Evolutionary conservation across 2,113 vertebrate genomes (phyloP).

Genomic region (Cebus imitator): DNA sequence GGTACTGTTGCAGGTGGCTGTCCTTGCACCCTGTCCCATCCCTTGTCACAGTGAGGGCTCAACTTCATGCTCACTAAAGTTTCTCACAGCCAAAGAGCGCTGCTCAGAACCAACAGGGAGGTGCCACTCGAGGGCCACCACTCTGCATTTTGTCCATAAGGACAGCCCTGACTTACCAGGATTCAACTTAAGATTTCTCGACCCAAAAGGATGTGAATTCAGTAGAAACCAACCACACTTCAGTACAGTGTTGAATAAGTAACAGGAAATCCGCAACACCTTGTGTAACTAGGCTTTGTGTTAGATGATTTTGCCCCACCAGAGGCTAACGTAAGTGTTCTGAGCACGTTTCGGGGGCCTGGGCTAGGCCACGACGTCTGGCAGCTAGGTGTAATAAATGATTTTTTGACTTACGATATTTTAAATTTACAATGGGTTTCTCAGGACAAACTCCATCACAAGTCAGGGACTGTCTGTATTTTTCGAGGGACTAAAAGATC

Average conservation of each 20-base stretch:
- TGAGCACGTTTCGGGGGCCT: not conserved
- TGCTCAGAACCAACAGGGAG: not conserved
- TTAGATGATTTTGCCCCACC: not conserved
- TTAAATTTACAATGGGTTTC: not conserved
- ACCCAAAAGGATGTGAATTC: not conserved
- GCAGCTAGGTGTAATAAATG: not conserved
- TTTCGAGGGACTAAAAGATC: not conserved
- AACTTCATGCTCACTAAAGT: not conserved
- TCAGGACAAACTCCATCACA: not conserved
- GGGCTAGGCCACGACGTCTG: not conserved
- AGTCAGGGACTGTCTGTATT: not conserved
- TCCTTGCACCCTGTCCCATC: not conserved
- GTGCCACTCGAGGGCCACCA: accelerated
- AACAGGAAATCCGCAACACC: not conserved
- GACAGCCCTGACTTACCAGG: not conserved
- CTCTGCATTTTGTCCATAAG: no score
- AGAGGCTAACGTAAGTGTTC: not conserved
- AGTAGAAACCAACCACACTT: not conserved
- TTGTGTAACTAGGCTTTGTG: not conserved
- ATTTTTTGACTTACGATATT: not conserved
- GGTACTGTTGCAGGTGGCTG: accelerated
- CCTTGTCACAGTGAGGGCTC: not conserved
- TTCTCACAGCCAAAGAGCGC: not conserved
- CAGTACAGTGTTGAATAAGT: not conserved
- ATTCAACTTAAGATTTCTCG: not conserved